Evolutionary conservation across 2,113 vertebrate genomes (phyloP), one percentile per base, ranked within the genome.

Genomic region (Nettapus auritus): DNA sequence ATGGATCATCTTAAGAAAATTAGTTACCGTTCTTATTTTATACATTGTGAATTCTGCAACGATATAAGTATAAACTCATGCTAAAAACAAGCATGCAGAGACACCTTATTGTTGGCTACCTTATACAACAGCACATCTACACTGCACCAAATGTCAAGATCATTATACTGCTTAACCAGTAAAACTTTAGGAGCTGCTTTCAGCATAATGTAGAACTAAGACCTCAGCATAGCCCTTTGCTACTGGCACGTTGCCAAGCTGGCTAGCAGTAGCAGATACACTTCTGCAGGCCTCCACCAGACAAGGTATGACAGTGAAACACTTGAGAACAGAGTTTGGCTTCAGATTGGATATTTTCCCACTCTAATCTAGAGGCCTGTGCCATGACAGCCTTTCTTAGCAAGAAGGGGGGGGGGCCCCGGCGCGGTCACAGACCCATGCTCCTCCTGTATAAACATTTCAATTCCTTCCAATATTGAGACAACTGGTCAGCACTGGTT

Each of bases 191-290:
- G 14, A 56, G 77, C 0, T 9, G 19, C 21, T 84, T 88, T 17
- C 42, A 64, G 46, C 0, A 0, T 22, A 6, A 4, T 3, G 29
- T 21, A 60, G 60, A 60, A 52, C 18, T 48, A 6, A 0, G 86
- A 38, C 14, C 64, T 67, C 26, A 2, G 85, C 1, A 0, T 53
- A 64, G 79, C 66, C 48, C 25, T 19, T 67, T 21, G 1, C 7
- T 36, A 5, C 25, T 1, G 5, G 69, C 46, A 44, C 0, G 0
- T 0, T 7, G 11, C 28, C 25, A 53, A n/a, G 68, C 56, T 55
- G 82, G 70, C 66, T 12, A 40, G 15, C 2, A 18, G 46, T 15
- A 6, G 26, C 57, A 36, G 44, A 28, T 15, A 28, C 5, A 0
- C 23, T 75, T 40, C 81, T 0, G 1, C 59, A 22, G 83, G 22